phyloP scores from a whole-genome alignment of 2,888 invertebrate species.

The Zhuqinia jingwanae region DNA sequence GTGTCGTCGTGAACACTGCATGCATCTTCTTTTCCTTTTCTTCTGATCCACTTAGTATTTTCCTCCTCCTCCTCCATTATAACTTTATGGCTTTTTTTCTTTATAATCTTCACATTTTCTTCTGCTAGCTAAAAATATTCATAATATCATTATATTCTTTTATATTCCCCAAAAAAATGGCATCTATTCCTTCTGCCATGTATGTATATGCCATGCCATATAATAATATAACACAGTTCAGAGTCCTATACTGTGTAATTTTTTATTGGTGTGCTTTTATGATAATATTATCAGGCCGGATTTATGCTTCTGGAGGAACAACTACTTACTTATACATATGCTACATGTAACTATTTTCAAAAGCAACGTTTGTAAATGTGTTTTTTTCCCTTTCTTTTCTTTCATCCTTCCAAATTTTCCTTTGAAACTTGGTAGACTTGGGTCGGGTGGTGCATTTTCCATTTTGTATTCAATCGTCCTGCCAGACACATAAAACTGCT shows the following conservation, averaged over 20 bases:
- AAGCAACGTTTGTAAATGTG: background rate
- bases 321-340: background rate
- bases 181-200: background rate
- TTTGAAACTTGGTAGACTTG: background rate
- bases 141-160: background rate
- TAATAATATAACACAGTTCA: slow-evolving; percentile 24
- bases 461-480: slow-evolving; percentile 38
- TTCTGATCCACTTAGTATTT: slow-evolving; percentile 18
- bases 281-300: background rate
- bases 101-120: background rate
- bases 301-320: slow-evolving; percentile 37
- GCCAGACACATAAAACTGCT: slow-evolving; percentile 51
- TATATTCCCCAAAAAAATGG: slow-evolving; percentile 15
- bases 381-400: background rate
- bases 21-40: no score
- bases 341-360: background rate
- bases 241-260: background rate
- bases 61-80: slow-evolving; percentile 23
- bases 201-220: background rate
- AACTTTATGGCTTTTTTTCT: no score
- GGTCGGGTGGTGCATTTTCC: slow-evolving; percentile 15
- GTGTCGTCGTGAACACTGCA: slow-evolving; percentile 15
- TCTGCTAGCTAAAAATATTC: slow-evolving; percentile 41
- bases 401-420: slow-evolving; percentile 33
- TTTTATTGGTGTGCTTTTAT: slow-evolving; percentile 18